phyloP scores from a whole-genome alignment of 2,797 vertebrate genomes.

The Fringilla coelebs region DNA sequence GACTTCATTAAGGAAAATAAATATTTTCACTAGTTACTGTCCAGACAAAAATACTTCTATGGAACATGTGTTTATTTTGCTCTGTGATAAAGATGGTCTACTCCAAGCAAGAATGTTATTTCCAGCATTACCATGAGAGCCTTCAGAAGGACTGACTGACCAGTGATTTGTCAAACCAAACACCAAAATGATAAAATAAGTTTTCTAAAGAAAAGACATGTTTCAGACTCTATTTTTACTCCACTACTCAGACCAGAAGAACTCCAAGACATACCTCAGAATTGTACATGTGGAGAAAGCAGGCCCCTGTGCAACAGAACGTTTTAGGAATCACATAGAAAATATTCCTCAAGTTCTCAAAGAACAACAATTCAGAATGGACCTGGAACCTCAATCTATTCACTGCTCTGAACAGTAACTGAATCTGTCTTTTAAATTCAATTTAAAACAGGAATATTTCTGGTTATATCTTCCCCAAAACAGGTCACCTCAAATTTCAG shows the following conservation, averaged over 20 bases:
- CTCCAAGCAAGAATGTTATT: background rate
- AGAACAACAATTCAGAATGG: background rate
- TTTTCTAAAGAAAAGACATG: background rate
- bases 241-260: background rate
- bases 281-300: accelerated
- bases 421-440: background rate
- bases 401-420: background rate
- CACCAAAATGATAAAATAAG: background rate
- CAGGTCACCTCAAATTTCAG: background rate
- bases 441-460: background rate
- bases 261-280: background rate
- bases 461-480: background rate
- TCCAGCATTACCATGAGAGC: background rate
- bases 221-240: background rate
- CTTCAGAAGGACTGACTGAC: background rate
- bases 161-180: background rate
- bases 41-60: background rate
- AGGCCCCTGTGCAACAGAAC: accelerated
- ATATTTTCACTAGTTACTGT: background rate
- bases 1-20: background rate
- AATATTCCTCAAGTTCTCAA: background rate
- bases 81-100: background rate
- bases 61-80: background rate
- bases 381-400: background rate
- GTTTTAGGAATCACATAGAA: background rate